phyloP scores from a whole-genome alignment of 2,113 vertebrate species.

The Murina feae region DNA sequence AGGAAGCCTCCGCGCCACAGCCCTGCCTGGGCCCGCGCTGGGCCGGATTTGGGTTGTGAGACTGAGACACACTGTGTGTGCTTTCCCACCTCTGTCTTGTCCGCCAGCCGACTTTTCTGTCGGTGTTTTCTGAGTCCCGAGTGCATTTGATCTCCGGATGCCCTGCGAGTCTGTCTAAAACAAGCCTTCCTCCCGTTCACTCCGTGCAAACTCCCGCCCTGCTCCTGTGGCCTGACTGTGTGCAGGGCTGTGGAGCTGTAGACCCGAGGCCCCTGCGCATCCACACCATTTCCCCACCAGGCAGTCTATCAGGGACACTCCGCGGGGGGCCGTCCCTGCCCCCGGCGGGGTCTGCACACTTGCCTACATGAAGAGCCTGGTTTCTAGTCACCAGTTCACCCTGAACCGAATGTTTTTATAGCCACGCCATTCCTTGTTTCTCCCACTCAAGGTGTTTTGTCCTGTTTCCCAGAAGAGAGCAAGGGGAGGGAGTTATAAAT shows the following conservation, averaged over 20 bases:
- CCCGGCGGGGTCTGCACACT: neutral
- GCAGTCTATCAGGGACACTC: neutral
- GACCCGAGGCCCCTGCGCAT: neutral
- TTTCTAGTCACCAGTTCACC: neutral
- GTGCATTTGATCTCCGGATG: conserved; percentile 19
- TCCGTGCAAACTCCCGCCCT: neutral
- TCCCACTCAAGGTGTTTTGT: neutral
- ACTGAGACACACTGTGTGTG: conserved; percentile 30
- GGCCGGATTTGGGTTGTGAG: conserved; percentile 63
- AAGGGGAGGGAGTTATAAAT: conserved; percentile 6
- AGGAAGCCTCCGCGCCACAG: neutral
- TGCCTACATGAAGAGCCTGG: neutral
- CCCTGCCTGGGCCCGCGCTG: conserved; percentile 37
- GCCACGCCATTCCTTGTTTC: neutral
- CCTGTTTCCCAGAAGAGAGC: conserved; percentile 21
- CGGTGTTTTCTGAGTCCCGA: conserved; percentile 37
- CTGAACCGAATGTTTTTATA: conserved; percentile 8
- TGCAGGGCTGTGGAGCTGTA: neutral
- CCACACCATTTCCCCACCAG: neutral
- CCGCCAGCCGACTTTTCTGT: conserved; percentile 41
- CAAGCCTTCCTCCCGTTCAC: neutral
- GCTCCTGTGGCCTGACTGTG: neutral
- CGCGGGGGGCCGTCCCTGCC: neutral
- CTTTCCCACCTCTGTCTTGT: conserved; percentile 42
- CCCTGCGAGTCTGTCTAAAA: neutral